phyloP scores from a whole-genome alignment of 64 coral and sea anemone genomes.

The Pocillopora damicornis region DNA sequence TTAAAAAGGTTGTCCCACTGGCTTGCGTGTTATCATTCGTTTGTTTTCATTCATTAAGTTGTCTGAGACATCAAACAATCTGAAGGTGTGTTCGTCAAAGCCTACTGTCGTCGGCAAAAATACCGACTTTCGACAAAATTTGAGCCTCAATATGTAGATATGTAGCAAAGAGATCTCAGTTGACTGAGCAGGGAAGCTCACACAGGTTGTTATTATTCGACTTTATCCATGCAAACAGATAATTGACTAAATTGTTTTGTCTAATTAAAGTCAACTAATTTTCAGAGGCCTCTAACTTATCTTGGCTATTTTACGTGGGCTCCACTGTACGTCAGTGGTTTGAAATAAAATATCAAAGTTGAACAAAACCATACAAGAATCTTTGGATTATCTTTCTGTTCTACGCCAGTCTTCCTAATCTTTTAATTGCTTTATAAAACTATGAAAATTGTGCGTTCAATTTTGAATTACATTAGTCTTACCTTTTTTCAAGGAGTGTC shows the following conservation, averaged over 20 bases:
- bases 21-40: too few species aligned
- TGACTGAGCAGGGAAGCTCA: background rate
- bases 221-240: background rate
- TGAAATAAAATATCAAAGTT: background rate
- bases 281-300: background rate
- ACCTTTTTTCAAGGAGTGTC: too few species aligned
- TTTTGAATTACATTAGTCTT: too few species aligned
- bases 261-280: background rate
- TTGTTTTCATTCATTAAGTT: too few species aligned
- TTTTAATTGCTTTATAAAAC: background rate
- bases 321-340: background rate
- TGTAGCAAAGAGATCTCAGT: too few species aligned
- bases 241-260: background rate
- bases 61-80: too few species aligned
- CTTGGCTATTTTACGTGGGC: too few species aligned
- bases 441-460: background rate
- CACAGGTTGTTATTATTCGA: background rate
- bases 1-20: too few species aligned
- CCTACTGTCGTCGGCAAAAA: too few species aligned
- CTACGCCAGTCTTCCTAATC: background rate
- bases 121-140: too few species aligned
- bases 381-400: conserved; percentile 6
- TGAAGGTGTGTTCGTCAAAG: too few species aligned
- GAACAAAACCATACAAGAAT: background rate
- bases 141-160: too few species aligned